Evolutionary conservation across 1,140 invertebrate genomes (phyloP), one percentile per base, ranked within the genome.

Genomic region (Papilio machaon): DNA sequence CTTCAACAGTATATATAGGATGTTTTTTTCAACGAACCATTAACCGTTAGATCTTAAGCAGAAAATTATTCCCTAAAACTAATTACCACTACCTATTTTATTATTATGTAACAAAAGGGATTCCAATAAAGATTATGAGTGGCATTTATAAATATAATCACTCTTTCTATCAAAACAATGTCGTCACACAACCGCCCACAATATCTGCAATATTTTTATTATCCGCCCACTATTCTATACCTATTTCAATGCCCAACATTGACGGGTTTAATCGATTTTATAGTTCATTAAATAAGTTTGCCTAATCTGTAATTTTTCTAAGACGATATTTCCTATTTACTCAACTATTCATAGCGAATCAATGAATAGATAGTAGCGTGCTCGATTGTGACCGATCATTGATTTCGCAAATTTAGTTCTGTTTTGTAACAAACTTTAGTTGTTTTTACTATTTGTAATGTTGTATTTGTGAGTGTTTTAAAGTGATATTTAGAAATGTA

Each of bases 171-270:
- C 74, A 76, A 30, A 49, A 76, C 19, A 52, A 38, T 54, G 76
- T 60, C 76, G 76, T 60, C 19, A 78, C 23, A 54, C 30, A 78
- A 60, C 76, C 76, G 54, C 76, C 76, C 76, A 78, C 76, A 58
- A 78, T 60, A 60, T 78, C 49, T 38, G 76, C 35, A 38, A 47
- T 76, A 11, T 58, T 78, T 78, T 78, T 60, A 60, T 43, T 9
- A 38, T 78, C 76, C 75, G 49, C 75, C 75, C 76, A 78, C 76
- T 13, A 52, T 35, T 60, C 75, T 77, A 7, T 43, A 17, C 38
- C 76, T 30, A 70, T 70, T 70, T 30, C 64, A 3, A 15, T 35
- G 15, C 64, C 64, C 64, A 70, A 30, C 64, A 70, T 35, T 70
- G 11, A 70, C 23, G 11, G 30, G 15, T 17, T 58, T 10, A 78